Evolutionary conservation across 2,888 invertebrate genomes (phyloP).

Genomic region (Tuberolachnus salignus): DNA sequence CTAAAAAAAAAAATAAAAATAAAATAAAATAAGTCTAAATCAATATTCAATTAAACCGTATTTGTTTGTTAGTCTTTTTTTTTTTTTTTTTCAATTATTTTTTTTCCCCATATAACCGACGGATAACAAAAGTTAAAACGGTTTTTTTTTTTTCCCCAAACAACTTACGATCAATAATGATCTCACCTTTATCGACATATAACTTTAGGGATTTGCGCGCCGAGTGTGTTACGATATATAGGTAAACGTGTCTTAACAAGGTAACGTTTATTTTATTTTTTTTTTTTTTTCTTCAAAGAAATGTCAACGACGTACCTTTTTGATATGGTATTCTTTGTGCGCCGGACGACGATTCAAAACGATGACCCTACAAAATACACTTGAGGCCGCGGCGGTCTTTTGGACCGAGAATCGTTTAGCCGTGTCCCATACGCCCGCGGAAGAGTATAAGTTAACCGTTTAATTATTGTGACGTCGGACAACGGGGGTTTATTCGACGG

Average conservation of each 20-base stretch:
- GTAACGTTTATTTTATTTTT: neutral
- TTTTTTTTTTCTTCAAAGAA: neutral
- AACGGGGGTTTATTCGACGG: neutral
- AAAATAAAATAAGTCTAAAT: neutral
- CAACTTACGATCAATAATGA: neutral
- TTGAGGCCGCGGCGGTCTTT: constrained; percentile 31
- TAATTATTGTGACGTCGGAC: neutral
- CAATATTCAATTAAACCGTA: constrained; percentile 14
- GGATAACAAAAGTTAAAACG: neutral
- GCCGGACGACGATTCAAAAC: neutral
- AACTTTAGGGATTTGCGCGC: neutral
- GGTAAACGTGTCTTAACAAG: neutral
- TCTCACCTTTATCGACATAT: neutral
- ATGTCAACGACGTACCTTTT: constrained; percentile 41
- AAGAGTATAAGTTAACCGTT: neutral
- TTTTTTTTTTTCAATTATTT: neutral
- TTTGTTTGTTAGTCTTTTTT: too few species aligned
- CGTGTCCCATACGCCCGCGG: neutral
- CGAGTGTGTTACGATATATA: constrained; percentile 21
- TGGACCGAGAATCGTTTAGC: constrained; percentile 24
- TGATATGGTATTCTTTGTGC: constrained; percentile 15
- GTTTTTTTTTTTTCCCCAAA: too few species aligned
- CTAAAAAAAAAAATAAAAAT: too few species aligned
- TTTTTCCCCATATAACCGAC: neutral
- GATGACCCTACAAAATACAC: constrained; percentile 32